Percentiles rank a stretch among this genome's conserved stretches.
phyloP scores from a whole-genome alignment of 2,113 vertebrate species.

The human (Homo sapiens) region GRCh38 chr1:74683001-74683500 shows the following conservation, averaged over 20 bases:
- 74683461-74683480: not conserved
- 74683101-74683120: not conserved
- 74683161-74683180: fast-evolving
- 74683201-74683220: not conserved
- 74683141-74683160: fast-evolving
- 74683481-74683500: not conserved
- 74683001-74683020: not conserved
- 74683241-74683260: not conserved
- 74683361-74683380: not conserved
- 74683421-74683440: not conserved
- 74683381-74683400: not conserved
- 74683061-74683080: not conserved
- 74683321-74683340: not conserved
- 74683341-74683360: not conserved
- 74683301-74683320: not conserved
- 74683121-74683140: not conserved
- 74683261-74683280: not conserved
- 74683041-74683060: not conserved
- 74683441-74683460: not conserved
- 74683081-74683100: not conserved
- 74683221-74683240: not conserved
- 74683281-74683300: not conserved
- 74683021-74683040: not conserved
- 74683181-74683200: not conserved
- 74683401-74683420: not conserved